These are phyloP conservation scores for Eptatretus burgeri DNA, from an alignment of 2,113 vertebrate genomes.

Conservation along the genomic window DNA sequence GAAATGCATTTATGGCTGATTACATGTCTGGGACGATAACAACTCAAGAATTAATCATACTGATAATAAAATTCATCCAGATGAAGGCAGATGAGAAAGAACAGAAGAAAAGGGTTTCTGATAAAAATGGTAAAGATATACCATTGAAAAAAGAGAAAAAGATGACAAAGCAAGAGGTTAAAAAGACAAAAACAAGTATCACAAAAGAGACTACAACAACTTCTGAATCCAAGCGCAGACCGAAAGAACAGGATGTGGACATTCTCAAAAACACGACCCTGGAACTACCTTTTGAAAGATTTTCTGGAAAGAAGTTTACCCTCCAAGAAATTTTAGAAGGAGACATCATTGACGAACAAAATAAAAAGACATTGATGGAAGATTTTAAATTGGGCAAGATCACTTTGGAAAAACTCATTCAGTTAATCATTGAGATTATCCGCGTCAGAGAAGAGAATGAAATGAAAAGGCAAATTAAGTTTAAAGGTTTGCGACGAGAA, in stretches of 20 bases:
- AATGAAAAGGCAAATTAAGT: slow-evolving; percentile 12
- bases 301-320: slow-evolving; percentile 9
- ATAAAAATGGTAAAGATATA: slow-evolving; percentile 19
- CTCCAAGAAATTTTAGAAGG: slow-evolving; percentile 23
- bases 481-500: background rate
- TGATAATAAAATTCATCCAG: background rate
- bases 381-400: slow-evolving; percentile 17
- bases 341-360: slow-evolving; percentile 25
- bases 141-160: slow-evolving; percentile 18
- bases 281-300: background rate
- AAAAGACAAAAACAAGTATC: slow-evolving; percentile 12
- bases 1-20: slow-evolving; percentile 11
- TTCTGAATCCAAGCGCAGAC: slow-evolving; percentile 18
- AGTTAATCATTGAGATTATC: slow-evolving; percentile 17
- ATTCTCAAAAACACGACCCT: background rate
- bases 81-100: slow-evolving; percentile 9
- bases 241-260: too few species aligned
- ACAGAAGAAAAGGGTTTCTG: slow-evolving; percentile 22
- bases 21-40: background rate
- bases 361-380: slow-evolving; percentile 18
- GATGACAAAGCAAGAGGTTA: slow-evolving; percentile 18
- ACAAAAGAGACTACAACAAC: slow-evolving; percentile 19
- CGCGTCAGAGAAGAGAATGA: slow-evolving; percentile 18
- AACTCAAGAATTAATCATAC: background rate
- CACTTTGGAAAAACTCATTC: slow-evolving; percentile 17